Evolutionary conservation across 2,113 vertebrate species (phyloP), one percentile per base, ranked within the genome.

Genomic region (Terrapene triunguis): DNA sequence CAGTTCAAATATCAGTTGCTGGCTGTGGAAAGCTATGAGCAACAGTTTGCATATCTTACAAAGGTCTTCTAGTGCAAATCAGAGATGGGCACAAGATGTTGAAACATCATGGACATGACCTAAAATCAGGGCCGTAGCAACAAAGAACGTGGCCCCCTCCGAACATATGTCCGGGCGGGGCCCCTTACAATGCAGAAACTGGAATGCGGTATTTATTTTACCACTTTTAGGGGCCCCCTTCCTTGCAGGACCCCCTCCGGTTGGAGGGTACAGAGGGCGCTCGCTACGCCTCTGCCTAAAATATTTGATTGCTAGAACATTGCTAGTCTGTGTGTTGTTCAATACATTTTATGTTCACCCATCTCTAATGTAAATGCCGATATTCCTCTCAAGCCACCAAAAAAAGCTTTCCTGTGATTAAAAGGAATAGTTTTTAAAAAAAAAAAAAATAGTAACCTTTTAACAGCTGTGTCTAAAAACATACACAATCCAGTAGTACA

Each of bases 21-120:
- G 57, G 65, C 5, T 69, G 85, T 93, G 47, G 42, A 69, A 50
- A 90, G 57, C 78, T 97, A 94, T 47, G 21, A 89, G 42, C 24
- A 96, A 85, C 72, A 92, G 82, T 95, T 97, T 97, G 85, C 79
- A 80, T 55, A 38, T 1, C 3, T 21, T 29, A 76, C 7, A 32
- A 47, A 91, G 91, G 93, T 92, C 50, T 94, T 91, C 78, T 96
- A n/a, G 25, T 88, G 24, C 14, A 42, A 86, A 50, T 94, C 95
- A 90, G 85, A 88, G 79, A 96, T 91, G 42, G 47, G 22, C 59
- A 90, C 38, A 88, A 1, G 81, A 16, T 94, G 83, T 79, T 89
- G 84, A 47, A 86, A 74, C n/a, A 91, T 32, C 62, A 4, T 29
- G 89, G 80, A 38, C 95, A 92, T 80, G 74, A 88, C 25, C 38